Conservation (phyloP, 2,888 invertebrate genomes). For the Arrhopalites spinosus region DNA sequence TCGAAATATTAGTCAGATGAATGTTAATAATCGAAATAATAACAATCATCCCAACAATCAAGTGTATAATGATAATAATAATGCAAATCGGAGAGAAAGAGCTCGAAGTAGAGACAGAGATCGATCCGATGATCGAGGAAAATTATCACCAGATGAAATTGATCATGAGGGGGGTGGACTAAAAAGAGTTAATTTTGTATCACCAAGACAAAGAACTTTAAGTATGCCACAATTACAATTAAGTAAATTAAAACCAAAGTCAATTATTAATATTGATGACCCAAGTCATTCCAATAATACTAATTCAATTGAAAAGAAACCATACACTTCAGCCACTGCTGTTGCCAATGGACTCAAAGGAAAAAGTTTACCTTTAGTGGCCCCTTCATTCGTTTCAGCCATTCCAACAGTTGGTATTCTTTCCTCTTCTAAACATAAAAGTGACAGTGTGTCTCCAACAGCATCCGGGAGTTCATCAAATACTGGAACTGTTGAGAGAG, state of each 20-base stretch:
- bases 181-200: conserved; percentile 64
- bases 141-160: conserved; percentile 20
- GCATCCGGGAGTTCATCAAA: conserved; percentile 22
- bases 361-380: conserved; percentile 11
- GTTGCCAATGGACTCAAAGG: conserved; percentile 24
- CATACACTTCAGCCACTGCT: not conserved
- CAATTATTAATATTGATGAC: conserved; percentile 49
- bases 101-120: conserved; percentile 47
- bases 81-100: conserved; percentile 24
- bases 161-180: conserved; percentile 18
- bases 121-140: not conserved
- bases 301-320: conserved; percentile 1
- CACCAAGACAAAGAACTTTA: conserved; percentile 73
- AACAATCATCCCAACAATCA: not conserved
- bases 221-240: conserved; percentile 78
- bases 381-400: conserved; percentile 24
- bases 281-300: conserved; percentile 16
- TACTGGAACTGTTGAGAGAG: conserved; percentile 15
- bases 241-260: conserved; percentile 54
- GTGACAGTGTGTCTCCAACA: conserved; percentile 9
- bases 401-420: conserved; percentile 14
- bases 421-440: not conserved
- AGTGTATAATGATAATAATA: not conserved
- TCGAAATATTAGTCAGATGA: not conserved
- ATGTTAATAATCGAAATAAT: conserved; percentile 26